Percentiles rank a stretch among this genome's conserved stretches.
phyloP scores from a whole-genome alignment of 2,113 vertebrate species.

The Cebus imitator region DNA sequence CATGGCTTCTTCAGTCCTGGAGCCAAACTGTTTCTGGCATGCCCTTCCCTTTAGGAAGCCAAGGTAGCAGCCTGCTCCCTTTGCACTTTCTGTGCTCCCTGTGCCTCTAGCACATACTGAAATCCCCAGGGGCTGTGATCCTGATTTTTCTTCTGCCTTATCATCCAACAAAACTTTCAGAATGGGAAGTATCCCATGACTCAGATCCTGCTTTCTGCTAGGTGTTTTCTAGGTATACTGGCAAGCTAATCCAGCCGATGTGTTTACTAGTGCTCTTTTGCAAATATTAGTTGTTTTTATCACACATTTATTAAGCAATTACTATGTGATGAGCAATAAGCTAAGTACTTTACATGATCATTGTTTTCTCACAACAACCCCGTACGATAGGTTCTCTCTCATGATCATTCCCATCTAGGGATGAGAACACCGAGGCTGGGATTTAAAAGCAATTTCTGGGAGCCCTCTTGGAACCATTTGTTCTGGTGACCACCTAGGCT shows the following conservation, averaged over 20 bases:
- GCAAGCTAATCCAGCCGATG: neutral
- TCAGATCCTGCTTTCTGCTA: neutral
- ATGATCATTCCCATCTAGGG: neutral
- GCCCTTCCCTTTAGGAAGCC: neutral
- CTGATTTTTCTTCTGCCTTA: neutral
- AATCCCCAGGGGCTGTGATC: neutral
- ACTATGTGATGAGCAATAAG: neutral
- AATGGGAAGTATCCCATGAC: neutral
- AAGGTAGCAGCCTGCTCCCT: neutral
- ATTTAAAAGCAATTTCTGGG: neutral
- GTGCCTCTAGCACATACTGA: neutral
- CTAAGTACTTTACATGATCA: neutral
- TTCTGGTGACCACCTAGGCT: neutral
- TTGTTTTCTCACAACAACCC: neutral
- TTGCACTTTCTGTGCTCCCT: neutral
- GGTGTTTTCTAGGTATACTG: neutral
- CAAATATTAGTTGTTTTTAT: neutral
- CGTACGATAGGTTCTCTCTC: neutral
- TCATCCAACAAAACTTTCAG: neutral
- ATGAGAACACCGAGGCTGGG: neutral
- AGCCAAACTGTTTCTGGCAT: neutral
- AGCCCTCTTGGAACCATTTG: neutral
- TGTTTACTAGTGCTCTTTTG: neutral
- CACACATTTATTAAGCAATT: neutral
- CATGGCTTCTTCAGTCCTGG: neutral